phyloP scores from a whole-genome alignment of 2,888 invertebrate species.

The Papilio gigon region DNA sequence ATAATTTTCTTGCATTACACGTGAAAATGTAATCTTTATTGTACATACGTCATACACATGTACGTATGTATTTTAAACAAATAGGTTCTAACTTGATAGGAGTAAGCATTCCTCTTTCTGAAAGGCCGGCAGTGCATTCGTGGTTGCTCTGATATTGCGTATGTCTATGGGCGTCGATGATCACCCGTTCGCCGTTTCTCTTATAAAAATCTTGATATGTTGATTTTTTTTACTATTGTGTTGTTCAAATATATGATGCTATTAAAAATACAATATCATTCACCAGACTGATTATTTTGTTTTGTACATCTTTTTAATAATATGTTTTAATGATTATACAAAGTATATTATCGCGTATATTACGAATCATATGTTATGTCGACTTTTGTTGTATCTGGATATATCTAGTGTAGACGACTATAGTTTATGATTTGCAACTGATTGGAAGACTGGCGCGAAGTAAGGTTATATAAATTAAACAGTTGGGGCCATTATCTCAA shows the following conservation, averaged over 20 bases:
- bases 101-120: too few species aligned
- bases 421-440: conserved; percentile 23
- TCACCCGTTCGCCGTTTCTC: too few species aligned
- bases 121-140: too few species aligned
- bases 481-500: conserved; percentile 24
- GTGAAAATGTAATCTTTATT: background rate
- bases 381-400: conserved; percentile 18
- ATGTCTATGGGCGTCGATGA: too few species aligned
- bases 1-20: background rate
- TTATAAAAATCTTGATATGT: too few species aligned
- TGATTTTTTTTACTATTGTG: background rate
- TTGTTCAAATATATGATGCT: background rate
- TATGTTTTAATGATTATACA: background rate
- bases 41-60: background rate
- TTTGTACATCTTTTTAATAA: background rate
- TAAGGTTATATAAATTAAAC: conserved; percentile 36
- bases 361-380: background rate
- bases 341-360: too few species aligned
- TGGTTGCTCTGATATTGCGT: too few species aligned
- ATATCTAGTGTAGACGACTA: conserved; percentile 21
- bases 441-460: conserved; percentile 18
- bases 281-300: too few species aligned
- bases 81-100: background rate
- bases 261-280: too few species aligned
- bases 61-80: background rate